phyloP scores from a whole-genome alignment of 2,113 vertebrate species.

The Dicaeum eximium region DNA sequence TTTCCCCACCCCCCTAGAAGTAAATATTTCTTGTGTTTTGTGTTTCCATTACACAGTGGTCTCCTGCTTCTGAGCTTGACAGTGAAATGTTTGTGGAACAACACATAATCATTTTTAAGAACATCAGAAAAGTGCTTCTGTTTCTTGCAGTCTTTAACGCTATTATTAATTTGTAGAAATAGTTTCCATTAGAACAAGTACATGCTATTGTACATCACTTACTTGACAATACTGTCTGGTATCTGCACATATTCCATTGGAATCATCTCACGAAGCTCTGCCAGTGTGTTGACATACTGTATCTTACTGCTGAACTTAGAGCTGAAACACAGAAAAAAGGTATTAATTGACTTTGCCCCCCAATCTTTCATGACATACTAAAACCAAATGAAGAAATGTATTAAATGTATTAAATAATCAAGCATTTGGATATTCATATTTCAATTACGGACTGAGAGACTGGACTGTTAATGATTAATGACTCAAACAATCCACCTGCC shows the following conservation, averaged over 20 bases:
- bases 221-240: slow-evolving; percentile 95
- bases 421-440: neutral
- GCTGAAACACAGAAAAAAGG: slow-evolving; percentile 66
- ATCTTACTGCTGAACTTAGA: slow-evolving; percentile 99
- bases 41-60: neutral
- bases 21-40: neutral
- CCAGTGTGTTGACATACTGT: slow-evolving; percentile 86
- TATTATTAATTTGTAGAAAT: neutral
- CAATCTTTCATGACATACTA: neutral
- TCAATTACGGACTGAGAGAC: neutral
- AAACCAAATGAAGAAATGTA: neutral
- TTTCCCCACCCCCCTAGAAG: neutral
- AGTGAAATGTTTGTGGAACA: neutral
- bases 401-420: neutral
- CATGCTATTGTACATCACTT: slow-evolving; percentile 57
- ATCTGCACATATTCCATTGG: slow-evolving; percentile 94
- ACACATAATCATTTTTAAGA: neutral
- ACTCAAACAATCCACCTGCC: neutral
- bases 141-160: neutral
- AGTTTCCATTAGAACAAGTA: neutral
- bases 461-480: neutral
- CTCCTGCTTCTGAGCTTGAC: neutral
- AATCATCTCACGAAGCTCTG: slow-evolving; percentile 88
- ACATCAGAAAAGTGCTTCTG: neutral
- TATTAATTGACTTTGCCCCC: neutral